Base-by-base conservation (phyloP, 2,797 vertebrate genomes). In the Leptodactylus fallax region DNA sequence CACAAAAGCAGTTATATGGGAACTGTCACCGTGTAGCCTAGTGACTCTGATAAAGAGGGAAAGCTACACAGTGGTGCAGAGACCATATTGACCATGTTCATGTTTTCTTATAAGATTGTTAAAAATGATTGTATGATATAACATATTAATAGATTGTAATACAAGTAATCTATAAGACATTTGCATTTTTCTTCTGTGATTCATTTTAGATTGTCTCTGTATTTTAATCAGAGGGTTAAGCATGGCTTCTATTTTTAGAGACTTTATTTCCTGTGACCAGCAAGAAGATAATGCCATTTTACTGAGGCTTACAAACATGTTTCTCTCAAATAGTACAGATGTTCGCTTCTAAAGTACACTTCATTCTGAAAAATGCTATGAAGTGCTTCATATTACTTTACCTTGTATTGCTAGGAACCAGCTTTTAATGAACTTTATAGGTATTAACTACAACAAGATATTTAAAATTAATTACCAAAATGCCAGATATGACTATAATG, bases 241-340 rank as follows among this genome's bases (percentile, higher is more conserved):
- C 53, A 19, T 53, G 58, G 65, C 23, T 81, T 63, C 69, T 81
- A 81, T 53, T 61, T 86, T 81, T 87, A 82, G 69, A 71, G 56
- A 47, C 14, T 74, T 72, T 21, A 87, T 87, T 87, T 81, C 47
- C 79, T 76, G n/a, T 7, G 61, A 67, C 45, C 55, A 53, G 85
- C 56, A 81, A 87, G 69, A 47, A 56, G 16, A 74, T 87, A 76
- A 87, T 87, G 36, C 36, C 47, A 82, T 82, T 51, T 56, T 76
- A 19, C 56, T 76, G 11, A 13, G 25, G 67, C 47, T 77, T 77
- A 11, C 21, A 77, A 53, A 77, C n/a, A 76, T 49, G 49, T 76
- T 76, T 51, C 47, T 76, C 45, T 76, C 9, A 3, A 36, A 17
- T 7, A 49, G 47, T 51, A 77, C 19, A 23, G 74, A 77, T 51